Evolutionary conservation across 64 coral and sea anemone species (phyloP).

Genomic region (Montipora sp.): DNA sequence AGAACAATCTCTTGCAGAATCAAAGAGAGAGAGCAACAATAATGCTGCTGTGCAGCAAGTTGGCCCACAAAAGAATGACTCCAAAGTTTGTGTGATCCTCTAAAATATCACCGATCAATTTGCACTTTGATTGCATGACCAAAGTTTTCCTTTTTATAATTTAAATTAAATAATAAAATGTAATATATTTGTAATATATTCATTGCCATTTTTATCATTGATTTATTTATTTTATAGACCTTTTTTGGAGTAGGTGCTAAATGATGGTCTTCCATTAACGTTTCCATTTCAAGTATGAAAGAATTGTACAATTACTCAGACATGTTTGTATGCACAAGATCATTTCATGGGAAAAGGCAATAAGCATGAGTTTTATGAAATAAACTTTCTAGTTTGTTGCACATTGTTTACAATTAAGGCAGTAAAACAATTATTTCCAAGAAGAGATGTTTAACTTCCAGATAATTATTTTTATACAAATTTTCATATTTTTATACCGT

Average conservation of each 20-base stretch:
- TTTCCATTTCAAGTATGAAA: neutral
- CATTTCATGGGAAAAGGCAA: no score
- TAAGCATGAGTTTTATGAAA: no score
- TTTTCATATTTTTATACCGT: neutral
- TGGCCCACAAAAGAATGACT: conserved; percentile 18
- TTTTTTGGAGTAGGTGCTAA: neutral
- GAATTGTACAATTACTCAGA: neutral
- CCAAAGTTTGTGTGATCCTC: conserved; percentile 42
- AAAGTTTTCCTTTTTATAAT: neutral
- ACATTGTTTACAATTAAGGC: no score
- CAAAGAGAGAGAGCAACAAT: conserved; percentile 24
- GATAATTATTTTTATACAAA: neutral
- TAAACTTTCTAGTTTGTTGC: no score
- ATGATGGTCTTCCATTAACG: neutral
- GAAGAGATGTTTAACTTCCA: neutral
- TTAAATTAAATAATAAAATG: neutral
- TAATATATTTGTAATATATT: conserved; percentile 4
- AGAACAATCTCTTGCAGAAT: conserved; percentile 45
- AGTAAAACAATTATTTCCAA: no score
- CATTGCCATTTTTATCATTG: neutral
- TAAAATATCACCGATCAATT: neutral
- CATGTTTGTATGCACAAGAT: no score
- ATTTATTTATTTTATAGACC: neutral
- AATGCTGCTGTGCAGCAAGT: conserved; percentile 25
- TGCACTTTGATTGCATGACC: neutral